A percentile compares a stretch with the other conserved stretches of the same genome.
phyloP scores from a whole-genome alignment of 2,113 vertebrate genomes.

The Brachionichthys hirsutus region DNA sequence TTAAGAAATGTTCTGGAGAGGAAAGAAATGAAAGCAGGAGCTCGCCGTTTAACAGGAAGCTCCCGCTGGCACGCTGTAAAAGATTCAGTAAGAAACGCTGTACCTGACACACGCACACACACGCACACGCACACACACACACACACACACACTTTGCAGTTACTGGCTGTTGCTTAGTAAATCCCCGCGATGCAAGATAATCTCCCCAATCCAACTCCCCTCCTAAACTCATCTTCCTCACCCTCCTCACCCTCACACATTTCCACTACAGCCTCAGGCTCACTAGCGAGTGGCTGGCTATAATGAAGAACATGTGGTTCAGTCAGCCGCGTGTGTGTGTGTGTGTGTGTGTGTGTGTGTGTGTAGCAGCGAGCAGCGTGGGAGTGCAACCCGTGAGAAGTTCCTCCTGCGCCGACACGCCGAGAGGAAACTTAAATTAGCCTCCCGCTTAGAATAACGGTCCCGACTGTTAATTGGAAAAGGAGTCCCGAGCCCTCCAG shows the following conservation, averaged over 20 bases:
- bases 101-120: neutral
- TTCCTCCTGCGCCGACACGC: slow-evolving; percentile 34
- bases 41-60: slow-evolving; percentile 8
- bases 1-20: slow-evolving; percentile 26
- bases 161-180: neutral
- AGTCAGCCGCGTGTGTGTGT: slow-evolving; percentile 30
- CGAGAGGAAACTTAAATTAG: slow-evolving; percentile 30
- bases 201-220: slow-evolving; percentile 6
- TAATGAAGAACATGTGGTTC: slow-evolving; percentile 76
- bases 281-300: slow-evolving; percentile 58
- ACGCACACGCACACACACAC: neutral
- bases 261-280: slow-evolving; percentile 54
- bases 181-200: slow-evolving; percentile 22
- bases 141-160: slow-evolving; percentile 35
- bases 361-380: slow-evolving; percentile 35
- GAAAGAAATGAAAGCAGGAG: slow-evolving; percentile 36
- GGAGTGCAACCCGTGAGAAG: slow-evolving; percentile 40
- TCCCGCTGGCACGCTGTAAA: slow-evolving; percentile 7
- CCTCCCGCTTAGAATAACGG: slow-evolving; percentile 28
- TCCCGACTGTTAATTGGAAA: slow-evolving; percentile 29
- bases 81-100: no score
- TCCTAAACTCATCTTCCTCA: neutral
- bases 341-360: slow-evolving; percentile 20
- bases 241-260: neutral
- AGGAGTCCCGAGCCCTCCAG: slow-evolving; percentile 26